phyloP scores from a whole-genome alignment of 2,888 invertebrate species.

The Sturmia bella region DNA sequence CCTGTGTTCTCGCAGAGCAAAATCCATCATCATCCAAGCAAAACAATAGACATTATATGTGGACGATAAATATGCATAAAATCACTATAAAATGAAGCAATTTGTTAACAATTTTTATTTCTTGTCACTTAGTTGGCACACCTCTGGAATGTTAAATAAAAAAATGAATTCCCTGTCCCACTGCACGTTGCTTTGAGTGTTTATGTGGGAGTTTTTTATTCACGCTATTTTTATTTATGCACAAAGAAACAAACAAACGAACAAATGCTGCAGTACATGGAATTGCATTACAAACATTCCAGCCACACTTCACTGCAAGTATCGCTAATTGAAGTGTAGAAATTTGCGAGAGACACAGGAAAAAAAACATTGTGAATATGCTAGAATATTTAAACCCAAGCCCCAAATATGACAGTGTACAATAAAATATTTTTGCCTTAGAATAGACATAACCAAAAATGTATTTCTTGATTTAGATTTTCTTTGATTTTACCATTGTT shows the following conservation, averaged over 20 bases:
- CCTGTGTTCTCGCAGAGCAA: too few species aligned
- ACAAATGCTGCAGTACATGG: background rate
- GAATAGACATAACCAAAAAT: too few species aligned
- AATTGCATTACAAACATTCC: constrained; percentile 7
- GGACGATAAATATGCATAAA: background rate
- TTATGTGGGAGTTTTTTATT: constrained; percentile 51
- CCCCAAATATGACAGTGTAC: too few species aligned
- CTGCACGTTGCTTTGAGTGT: constrained; percentile 33
- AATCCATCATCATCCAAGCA: too few species aligned
- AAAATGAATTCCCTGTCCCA: constrained; percentile 19
- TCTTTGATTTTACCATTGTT: background rate
- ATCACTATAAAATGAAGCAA: background rate
- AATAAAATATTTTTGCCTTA: too few species aligned
- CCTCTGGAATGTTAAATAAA: constrained; percentile 32
- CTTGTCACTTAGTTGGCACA: constrained; percentile 22
- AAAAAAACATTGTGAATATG: background rate
- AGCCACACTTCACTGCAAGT: background rate
- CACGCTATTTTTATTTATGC: constrained; percentile 46
- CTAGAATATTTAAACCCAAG: too few species aligned
- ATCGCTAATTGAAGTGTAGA: constrained; percentile 27
- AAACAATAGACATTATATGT: background rate
- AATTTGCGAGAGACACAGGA: background rate
- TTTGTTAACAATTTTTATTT: constrained; percentile 2
- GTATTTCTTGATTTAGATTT: background rate
- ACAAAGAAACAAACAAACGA: background rate